A percentile compares a stretch with the other conserved stretches of the same genome.
These are phyloP conservation scores for Nemopilema nomurai DNA, from an alignment of 30 jellyfish, hydroid and myxozoan genomes.

Conservation along the genomic window DNA sequence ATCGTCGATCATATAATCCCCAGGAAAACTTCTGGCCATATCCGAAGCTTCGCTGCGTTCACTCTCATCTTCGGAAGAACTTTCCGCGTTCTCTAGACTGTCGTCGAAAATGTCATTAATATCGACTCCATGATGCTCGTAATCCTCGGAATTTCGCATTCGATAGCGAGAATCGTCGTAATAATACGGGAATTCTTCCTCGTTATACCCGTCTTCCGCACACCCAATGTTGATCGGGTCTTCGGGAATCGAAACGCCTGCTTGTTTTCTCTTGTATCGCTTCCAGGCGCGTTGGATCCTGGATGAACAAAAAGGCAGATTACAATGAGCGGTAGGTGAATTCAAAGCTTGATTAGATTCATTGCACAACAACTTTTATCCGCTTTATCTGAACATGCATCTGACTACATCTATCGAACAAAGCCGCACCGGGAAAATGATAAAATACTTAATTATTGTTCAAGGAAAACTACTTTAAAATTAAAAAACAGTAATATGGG, in stretches of 20 bases:
- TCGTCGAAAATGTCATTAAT: constrained; percentile 69
- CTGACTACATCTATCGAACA: not conserved
- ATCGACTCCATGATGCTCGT: constrained; percentile 33
- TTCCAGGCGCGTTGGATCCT: constrained; percentile 83
- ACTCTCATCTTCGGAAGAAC: constrained; percentile 45
- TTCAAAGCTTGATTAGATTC: not conserved
- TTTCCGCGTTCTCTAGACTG: constrained; percentile 48
- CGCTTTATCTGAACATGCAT: not conserved
- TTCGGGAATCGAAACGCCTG: constrained; percentile 34
- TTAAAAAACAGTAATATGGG: no score
- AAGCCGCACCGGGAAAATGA: not conserved
- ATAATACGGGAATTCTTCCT: constrained; percentile 47
- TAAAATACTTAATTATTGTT: not conserved
- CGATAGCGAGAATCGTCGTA: constrained; percentile 14
- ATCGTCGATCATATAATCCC: constrained; percentile 72
- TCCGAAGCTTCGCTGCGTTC: constrained; percentile 72
- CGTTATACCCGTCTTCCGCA: constrained; percentile 78
- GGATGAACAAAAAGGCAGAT: not conserved
- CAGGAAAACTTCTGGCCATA: constrained; percentile 68
- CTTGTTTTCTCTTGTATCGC: constrained; percentile 47
- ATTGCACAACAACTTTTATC: not conserved
- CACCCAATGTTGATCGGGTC: constrained; percentile 62
- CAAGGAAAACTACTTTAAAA: not conserved
- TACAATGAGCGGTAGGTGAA: not conserved
- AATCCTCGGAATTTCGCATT: constrained; percentile 49